Percentiles rank a stretch among this genome's conserved stretches.
phyloP scores from a whole-genome alignment of 2,888 invertebrate genomes.

The Mimas tiliae region DNA sequence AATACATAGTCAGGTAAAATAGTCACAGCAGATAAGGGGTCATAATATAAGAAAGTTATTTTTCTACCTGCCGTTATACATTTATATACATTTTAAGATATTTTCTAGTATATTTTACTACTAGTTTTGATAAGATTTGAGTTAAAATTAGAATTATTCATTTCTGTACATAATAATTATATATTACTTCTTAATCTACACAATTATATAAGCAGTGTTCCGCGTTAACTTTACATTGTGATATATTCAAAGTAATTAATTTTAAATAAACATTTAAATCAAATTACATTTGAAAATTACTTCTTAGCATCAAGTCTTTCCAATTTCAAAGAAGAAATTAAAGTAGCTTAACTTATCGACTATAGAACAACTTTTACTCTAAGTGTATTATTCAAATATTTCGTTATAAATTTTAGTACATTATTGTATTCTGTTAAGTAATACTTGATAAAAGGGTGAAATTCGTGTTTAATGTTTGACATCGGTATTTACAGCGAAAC shows the following conservation, averaged over 20 bases:
- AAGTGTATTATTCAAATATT: too few relatives aligned
- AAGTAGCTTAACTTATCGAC: too few relatives aligned
- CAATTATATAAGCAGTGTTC: neutral
- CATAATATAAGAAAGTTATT: neutral
- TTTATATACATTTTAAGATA: constrained; percentile 2
- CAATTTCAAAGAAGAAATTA: too few relatives aligned
- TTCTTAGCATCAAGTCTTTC: too few relatives aligned
- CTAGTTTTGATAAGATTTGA: neutral
- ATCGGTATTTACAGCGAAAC: too few relatives aligned
- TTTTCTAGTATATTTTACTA: constrained; percentile 7
- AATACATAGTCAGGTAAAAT: neutral
- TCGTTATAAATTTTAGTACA: too few relatives aligned
- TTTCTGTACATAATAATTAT: neutral
- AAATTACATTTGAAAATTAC: neutral
- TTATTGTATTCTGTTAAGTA: too few relatives aligned
- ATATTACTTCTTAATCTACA: neutral
- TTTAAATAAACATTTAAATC: too few relatives aligned
- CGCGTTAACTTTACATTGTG: neutral
- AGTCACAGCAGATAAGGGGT: neutral
- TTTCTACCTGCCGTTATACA: neutral
- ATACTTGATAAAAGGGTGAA: too few relatives aligned
- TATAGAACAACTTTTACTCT: too few relatives aligned
- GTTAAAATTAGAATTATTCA: neutral
- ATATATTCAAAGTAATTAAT: neutral
- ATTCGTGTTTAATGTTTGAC: too few relatives aligned